Base-by-base conservation (phyloP, 2,888 invertebrate species). In the Ariolimax columbianus region DNA sequence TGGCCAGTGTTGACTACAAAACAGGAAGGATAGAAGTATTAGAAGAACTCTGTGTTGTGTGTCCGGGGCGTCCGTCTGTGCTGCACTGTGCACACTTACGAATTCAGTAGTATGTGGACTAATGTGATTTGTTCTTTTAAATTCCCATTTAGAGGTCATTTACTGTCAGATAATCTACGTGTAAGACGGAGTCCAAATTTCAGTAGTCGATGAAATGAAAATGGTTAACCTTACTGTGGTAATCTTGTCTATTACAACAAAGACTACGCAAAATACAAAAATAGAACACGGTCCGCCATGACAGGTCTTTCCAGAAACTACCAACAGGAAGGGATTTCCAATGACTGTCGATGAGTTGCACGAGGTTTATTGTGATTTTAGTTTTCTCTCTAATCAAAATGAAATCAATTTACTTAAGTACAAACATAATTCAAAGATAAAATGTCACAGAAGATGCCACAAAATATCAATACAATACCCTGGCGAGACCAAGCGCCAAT, bases 211-310 rank as follows among this genome's bases (percentile, higher is more conserved):
- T 55, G 55, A n/a, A 63, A 3, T 59, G 23, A 59, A 2, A 63
- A 4, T 63, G n/a, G n/a, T 63, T 63, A 11, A 26, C 36, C 0
- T 26, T 40, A 55, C 23, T 55, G 6, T 55, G 19, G 7, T 55
- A 55, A 55, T 55, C 17, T 23, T 17, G 3, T 55, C n/a, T 33
- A 17, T 83, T 63, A 73, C 80, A 81, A 85, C 85, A 85, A 85
- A 85, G 85, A 85, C 81, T 85, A 80, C 81, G 81, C 59, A 77
- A 55, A 75, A 40, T 40, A 85, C 85, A 75, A 85, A 85, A 85
- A 85, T 85, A 85, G 85, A 66, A 43, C 38, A 26, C 9, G 70
- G 75, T 55, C 85, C 81, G 85, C 85, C 85, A 85, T 85, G 85
- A 85, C 85, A 80, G 81, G n/a, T 47, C 40, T 70, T 81, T 66